phyloP scores from a whole-genome alignment of 2,113 vertebrate species.

The Sakesphorus luctuosus region DNA sequence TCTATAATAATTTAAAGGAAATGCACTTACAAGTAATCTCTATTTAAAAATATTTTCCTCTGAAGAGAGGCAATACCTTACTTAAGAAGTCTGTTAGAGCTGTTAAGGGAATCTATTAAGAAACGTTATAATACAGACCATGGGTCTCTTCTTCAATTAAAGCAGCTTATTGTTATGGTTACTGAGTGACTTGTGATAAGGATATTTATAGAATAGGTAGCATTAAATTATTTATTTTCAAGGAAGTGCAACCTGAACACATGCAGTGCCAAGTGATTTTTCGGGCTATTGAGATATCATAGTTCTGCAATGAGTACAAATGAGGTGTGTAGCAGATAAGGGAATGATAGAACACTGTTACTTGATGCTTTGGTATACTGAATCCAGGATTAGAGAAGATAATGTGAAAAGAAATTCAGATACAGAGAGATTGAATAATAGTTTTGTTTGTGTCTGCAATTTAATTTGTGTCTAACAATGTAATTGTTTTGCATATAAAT shows the following conservation, averaged over 20 bases:
- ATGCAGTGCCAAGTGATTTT: slow-evolving; percentile 21
- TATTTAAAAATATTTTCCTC: background rate
- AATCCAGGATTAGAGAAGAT: background rate
- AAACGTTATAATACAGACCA: background rate
- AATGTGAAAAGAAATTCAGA: background rate
- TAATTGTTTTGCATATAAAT: background rate
- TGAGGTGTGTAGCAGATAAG: background rate
- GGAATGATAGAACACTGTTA: background rate
- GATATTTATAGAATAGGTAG: background rate
- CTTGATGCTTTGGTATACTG: background rate
- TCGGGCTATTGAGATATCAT: background rate
- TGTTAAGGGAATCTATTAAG: background rate
- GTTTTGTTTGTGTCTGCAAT: background rate
- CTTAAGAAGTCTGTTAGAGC: background rate
- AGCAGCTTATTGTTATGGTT: background rate
- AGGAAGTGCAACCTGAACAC: background rate
- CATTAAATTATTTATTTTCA: slow-evolving; percentile 29
- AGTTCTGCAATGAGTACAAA: slow-evolving; percentile 1
- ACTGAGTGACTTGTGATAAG: background rate
- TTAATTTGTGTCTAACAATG: background rate
- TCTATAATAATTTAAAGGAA: background rate
- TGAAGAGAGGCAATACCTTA: background rate
- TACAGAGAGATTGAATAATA: background rate
- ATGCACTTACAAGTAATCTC: background rate
- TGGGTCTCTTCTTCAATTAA: background rate